Evolutionary conservation across 2,797 vertebrate genomes (phyloP), one percentile per base, ranked within the genome.

Genomic region (Aeoliscus strigatus): DNA sequence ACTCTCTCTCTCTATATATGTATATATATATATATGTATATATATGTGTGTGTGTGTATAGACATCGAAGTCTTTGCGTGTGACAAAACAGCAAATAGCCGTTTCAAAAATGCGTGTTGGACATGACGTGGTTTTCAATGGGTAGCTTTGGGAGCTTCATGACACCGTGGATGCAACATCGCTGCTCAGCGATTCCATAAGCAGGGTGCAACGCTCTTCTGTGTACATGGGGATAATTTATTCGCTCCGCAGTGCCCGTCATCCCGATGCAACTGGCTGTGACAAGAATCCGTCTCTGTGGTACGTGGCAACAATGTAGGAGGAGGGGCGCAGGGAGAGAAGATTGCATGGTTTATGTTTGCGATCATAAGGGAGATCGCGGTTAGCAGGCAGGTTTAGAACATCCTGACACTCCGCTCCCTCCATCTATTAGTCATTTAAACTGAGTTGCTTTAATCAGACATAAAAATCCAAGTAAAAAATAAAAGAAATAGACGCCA

Each of bases 171-270:
- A 69, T 70, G 69, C 58, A 52, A 68, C 64, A 65, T 58, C 13
- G 45, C 63, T 34, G 71, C 73, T 83, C 71, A 81, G 61, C 3
- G 37, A 80, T 79, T 81, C 65, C 51, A 73, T 79, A 72, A 67
- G 79, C 71, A 70, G 61, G 52, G 70, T 61, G 72, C 58, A 39
- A 59, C 27, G 54, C 55, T 51, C 60, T 40, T 68, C 59, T 79
- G 75, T 74, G 65, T 75, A 77, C 79, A 76, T 71, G 64, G 38
- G 17, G 23, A 75, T 83, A 81, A 83, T 83, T 75, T 81, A 82
- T 83, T 78, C 84, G 72, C 73, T 68, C 59, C 62, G 43, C 59
- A 31, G 73, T 56, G 56, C 72, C 80, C 72, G 70, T 80, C 73
- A 76, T 79, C 70, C 62, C 62, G 60, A 75, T 76, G 79, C 74